Base-by-base conservation (phyloP, 2,797 vertebrate genomes). In the Cyclopterus lumpus region DNA sequence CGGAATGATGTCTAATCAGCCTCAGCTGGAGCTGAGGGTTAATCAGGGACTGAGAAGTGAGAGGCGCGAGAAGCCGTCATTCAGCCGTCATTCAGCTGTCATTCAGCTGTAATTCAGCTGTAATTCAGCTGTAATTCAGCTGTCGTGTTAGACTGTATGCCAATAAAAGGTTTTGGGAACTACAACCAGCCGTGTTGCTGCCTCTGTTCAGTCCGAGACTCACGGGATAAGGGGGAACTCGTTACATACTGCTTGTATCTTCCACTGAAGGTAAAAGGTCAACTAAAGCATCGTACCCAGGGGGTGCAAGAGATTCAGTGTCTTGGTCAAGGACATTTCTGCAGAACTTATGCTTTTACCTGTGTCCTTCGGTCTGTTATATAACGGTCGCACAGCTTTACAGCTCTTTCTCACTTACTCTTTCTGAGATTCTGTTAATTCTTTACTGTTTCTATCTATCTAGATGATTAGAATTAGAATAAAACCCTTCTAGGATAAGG, bases 181-280 rank as follows among this genome's bases (percentile, higher is more conserved):
- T n/a, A n/a, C n/a, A n/a, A n/a, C n/a, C n/a, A n/a, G n/a, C n/a
- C n/a, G n/a, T n/a, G n/a, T n/a, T n/a, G n/a, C n/a, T n/a, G n/a
- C n/a, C n/a, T n/a, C n/a, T n/a, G n/a, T n/a, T n/a, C n/a, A n/a
- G n/a, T n/a, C n/a, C n/a, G n/a, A n/a, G n/a, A n/a, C n/a, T n/a
- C n/a, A n/a, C n/a, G n/a, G n/a, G n/a, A n/a, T n/a, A n/a, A n/a
- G n/a, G n/a, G n/a, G n/a, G n/a, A n/a, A n/a, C n/a, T n/a, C n/a
- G n/a, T n/a, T n/a, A n/a, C n/a, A n/a, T 70, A 77, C 49, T 51
- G 73, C 55, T 46, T 70, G 26, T 74, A 72, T 71, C 46, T 72
- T 77, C 6, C 32, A 48, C 24, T 71, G 30, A 54, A 60, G 62
- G 26, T 72, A 51, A 73, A 70, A 75, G 69, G 67, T 86, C 67